These are phyloP conservation scores for Hapalemur alaotrensis DNA, from an alignment of 2,797 vertebrate species.

Conservation along the genomic window DNA sequence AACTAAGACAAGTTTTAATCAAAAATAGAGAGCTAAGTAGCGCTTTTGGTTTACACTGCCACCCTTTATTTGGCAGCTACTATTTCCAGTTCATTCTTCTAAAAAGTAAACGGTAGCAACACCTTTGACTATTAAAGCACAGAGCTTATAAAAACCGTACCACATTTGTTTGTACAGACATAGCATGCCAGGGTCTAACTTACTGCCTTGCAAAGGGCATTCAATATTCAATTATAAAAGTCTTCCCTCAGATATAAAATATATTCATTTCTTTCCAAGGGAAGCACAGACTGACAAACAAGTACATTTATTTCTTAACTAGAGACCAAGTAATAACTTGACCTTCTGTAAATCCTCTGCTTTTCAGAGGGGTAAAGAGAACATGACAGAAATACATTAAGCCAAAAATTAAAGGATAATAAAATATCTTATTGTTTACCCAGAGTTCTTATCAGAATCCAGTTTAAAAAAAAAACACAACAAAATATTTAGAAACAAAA, in stretches of 20 bases:
- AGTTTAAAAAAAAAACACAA: neutral
- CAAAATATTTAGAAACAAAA: slow-evolving; percentile 46
- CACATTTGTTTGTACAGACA: neutral
- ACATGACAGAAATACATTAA: neutral
- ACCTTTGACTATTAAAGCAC: neutral
- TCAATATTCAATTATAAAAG: slow-evolving; percentile 31
- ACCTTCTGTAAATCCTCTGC: neutral
- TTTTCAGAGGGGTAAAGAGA: neutral
- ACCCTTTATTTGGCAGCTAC: neutral
- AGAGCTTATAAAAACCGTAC: neutral
- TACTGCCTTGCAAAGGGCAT: neutral
- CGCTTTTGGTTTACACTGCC: neutral
- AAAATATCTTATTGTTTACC: slow-evolving; percentile 7
- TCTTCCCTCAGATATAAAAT: neutral
- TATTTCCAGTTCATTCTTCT: neutral
- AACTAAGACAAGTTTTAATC: neutral
- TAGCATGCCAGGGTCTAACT: neutral
- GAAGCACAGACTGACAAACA: neutral
- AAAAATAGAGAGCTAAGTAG: neutral
- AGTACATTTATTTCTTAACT: slow-evolving; percentile 34
- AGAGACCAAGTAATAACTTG: slow-evolving; percentile 14
- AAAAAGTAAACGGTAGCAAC: neutral
- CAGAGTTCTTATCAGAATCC: slow-evolving; percentile 8
- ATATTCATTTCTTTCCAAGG: slow-evolving; percentile 38
- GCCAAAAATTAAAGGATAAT: neutral